Evolutionary conservation across 2,797 vertebrate genomes (phyloP).

Genomic region (Phrynocephalus forsythii): DNA sequence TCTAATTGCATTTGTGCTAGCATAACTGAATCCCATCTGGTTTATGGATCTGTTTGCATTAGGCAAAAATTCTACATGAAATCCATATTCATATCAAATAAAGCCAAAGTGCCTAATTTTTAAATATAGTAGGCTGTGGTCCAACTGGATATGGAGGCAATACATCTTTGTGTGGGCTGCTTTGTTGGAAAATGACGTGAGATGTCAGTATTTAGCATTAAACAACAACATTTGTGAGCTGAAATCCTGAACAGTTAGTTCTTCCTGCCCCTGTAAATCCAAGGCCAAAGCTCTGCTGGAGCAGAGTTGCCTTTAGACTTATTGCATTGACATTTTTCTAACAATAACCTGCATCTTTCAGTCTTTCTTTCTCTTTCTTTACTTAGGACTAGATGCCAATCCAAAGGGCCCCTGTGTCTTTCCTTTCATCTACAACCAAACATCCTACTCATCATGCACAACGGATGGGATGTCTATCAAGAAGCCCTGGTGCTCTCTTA

Average conservation of each 20-base stretch:
- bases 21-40: too few species aligned
- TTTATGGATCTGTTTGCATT: too few species aligned
- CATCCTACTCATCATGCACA: slow-evolving; percentile 27
- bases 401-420: slow-evolving; percentile 13
- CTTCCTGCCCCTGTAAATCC: too few species aligned
- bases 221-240: background rate
- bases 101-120: too few species aligned
- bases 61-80: too few species aligned
- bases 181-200: background rate
- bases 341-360: background rate
- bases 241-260: background rate
- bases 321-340: background rate
- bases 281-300: background rate
- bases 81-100: too few species aligned
- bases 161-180: too few species aligned
- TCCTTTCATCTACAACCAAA: slow-evolving; percentile 24
- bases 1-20: too few species aligned
- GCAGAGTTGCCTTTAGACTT: background rate
- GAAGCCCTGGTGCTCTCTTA: slow-evolving; percentile 35
- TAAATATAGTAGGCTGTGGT: too few species aligned
- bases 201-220: background rate
- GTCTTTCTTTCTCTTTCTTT: background rate
- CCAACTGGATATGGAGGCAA: too few species aligned
- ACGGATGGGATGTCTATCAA: slow-evolving; percentile 28
- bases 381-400: slow-evolving; percentile 26